These are phyloP conservation scores for Rhinichthys klamathensis DNA, from an alignment of 2,113 vertebrate species.

Conservation along the genomic window DNA sequence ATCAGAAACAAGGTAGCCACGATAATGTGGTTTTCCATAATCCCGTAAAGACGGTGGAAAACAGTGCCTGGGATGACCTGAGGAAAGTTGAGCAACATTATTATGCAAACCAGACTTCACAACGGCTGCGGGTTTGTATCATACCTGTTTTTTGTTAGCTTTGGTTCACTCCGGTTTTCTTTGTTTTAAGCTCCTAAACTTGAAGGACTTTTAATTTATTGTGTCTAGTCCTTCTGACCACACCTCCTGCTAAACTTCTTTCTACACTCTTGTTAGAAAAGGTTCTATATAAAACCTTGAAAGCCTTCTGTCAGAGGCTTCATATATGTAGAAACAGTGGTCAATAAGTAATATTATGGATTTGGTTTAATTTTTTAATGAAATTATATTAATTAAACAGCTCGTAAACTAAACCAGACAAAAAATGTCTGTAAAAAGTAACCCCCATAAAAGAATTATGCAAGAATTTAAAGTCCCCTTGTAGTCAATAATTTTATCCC, in stretches of 20 bases:
- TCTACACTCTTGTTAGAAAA: not conserved
- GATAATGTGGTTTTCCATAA: not conserved
- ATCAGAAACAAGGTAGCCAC: conserved; percentile 10
- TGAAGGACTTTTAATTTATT: not conserved
- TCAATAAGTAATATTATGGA: too few relatives aligned
- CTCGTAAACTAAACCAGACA: too few relatives aligned
- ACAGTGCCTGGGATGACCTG: conserved; percentile 33
- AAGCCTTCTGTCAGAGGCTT: too few relatives aligned
- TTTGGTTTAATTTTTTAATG: too few relatives aligned
- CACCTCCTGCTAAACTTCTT: not conserved
- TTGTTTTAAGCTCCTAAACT: not conserved
- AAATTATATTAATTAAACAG: too few relatives aligned
- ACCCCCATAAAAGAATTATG: too few relatives aligned
- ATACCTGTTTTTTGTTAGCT: not conserved
- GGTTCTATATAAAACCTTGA: too few relatives aligned
- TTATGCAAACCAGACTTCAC: conserved; percentile 25
- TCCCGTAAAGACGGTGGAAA: not conserved
- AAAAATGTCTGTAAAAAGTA: too few relatives aligned
- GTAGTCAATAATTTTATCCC: too few relatives aligned
- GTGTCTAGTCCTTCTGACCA: not conserved
- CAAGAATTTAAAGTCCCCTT: too few relatives aligned
- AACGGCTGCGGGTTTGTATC: conserved; percentile 35
- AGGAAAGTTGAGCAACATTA: conserved; percentile 40
- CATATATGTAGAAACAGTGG: too few relatives aligned
- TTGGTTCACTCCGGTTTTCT: conserved; percentile 1